Evolutionary conservation across 1,140 invertebrate species (phyloP), one percentile per base, ranked within the genome.

Genomic region (Caenorhabditis briggsae): DNA sequence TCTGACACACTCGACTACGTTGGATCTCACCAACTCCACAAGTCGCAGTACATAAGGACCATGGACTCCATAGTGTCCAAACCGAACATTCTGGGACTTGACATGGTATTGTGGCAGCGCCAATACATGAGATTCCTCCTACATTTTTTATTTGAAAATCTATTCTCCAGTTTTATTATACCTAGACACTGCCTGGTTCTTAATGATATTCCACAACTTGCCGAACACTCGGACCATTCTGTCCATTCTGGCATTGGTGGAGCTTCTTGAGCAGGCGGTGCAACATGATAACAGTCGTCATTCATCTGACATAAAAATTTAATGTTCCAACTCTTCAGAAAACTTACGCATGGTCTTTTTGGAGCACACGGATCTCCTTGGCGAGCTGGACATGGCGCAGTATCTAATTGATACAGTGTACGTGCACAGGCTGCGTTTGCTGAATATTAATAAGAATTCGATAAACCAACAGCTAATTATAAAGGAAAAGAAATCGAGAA

Each of bases 211-310:
- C 95, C 95, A 90, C 96, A 95, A 55, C 95, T 93, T 6, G 94
- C 94, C 88, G 95, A 95, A 92, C 96, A 96, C 56, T 94, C 93
- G 41, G 95, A 94, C 96, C 96, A 95, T 84, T 95, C 94, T 11
- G 95, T 94, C 95, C 96, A 96, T 89, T 86, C 85, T 9, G 41
- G 46, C 43, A 78, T n/a, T 50, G 70, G 55, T 20, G 48, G 74
- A 25, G 41, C 20, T 2, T 43, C 50, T 23, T 61, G 41, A 7
- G 18, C 55, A 18, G 85, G 74, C 5, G 70, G 64, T 18, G 65
- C 74, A 5, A 86, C 85, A 16, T 64, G 85, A 33, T 82, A 86
- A 20, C 85, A 86, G 43, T 82, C 85, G 18, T 59, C 41, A 16
- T 86, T 82, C 78, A 64, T 48, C 85, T 86, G n/a, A 59, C 8